phyloP scores from a whole-genome alignment of 2,797 vertebrate species.

The Hypotaenidia philippensis region DNA sequence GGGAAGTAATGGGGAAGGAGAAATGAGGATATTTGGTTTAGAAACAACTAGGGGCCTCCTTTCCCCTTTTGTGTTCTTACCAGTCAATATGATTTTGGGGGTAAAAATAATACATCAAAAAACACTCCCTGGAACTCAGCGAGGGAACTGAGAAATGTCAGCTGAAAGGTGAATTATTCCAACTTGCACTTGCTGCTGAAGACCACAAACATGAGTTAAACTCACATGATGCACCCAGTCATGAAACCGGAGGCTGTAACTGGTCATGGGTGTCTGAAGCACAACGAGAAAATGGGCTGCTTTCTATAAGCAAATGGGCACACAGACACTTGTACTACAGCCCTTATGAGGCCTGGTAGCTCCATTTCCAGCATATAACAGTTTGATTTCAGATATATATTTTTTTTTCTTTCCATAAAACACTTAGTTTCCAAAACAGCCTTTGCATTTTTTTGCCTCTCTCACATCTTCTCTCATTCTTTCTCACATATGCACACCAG shows the following conservation, averaged over 20 bases:
- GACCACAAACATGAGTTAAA: neutral
- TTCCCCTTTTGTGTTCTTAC: neutral
- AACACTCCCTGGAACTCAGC: neutral
- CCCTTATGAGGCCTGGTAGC: neutral
- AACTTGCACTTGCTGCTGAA: neutral
- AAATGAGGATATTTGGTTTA: conserved; percentile 39
- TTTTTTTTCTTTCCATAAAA: neutral
- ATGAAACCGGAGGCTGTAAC: neutral
- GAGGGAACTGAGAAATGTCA: neutral
- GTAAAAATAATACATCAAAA: neutral
- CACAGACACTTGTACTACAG: neutral
- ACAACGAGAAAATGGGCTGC: neutral
- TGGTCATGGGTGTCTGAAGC: neutral
- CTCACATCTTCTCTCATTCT: neutral
- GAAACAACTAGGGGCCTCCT: neutral
- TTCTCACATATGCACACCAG: neutral
- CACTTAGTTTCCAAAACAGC: neutral
- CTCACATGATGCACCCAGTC: neutral
- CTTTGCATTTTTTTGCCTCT: neutral
- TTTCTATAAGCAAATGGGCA: neutral
- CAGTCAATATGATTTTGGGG: neutral
- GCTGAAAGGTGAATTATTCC: neutral
- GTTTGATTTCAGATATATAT: neutral
- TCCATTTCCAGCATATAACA: neutral
- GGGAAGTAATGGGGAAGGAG: conserved; percentile 9